Percentiles rank a stretch among this genome's conserved stretches.
phyloP scores from a whole-genome alignment of 2,797 vertebrate species.

The Girardinus metallicus region DNA sequence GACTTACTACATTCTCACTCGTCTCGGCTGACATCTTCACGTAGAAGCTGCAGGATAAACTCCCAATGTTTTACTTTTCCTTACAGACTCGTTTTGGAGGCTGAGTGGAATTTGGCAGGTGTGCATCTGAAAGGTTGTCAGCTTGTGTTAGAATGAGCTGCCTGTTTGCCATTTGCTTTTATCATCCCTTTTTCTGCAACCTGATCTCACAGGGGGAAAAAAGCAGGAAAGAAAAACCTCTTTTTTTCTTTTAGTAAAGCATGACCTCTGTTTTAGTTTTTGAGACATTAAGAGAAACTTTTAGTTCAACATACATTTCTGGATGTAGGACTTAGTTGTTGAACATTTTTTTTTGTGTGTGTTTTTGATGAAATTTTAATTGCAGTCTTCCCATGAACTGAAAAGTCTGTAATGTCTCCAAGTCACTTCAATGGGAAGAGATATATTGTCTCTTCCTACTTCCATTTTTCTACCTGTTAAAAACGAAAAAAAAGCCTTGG shows the following conservation, averaged over 20 bases:
- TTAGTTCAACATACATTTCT: neutral
- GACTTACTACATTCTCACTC: constrained; percentile 8
- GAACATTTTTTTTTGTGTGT: neutral
- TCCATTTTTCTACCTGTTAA: neutral
- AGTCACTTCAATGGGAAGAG: neutral
- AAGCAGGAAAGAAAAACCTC: neutral
- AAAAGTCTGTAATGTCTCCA: neutral
- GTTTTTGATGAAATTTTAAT: neutral
- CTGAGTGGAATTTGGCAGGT: neutral
- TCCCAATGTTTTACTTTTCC: neutral
- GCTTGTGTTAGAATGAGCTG: neutral
- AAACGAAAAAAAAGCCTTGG: neutral
- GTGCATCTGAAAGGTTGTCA: constrained; percentile 23
- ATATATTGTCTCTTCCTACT: neutral
- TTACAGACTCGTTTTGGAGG: neutral
- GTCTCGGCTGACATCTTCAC: constrained; percentile 2
- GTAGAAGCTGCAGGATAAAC: neutral
- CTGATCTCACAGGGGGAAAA: neutral
- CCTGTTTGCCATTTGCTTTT: neutral
- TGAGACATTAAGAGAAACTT: neutral
- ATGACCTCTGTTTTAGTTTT: neutral
- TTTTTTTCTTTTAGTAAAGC: neutral
- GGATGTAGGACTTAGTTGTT: neutral
- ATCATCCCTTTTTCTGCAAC: neutral
- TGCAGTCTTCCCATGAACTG: neutral